Evolutionary conservation across 2,888 invertebrate species (phyloP).

Genomic region (Pelosia muscerda): DNA sequence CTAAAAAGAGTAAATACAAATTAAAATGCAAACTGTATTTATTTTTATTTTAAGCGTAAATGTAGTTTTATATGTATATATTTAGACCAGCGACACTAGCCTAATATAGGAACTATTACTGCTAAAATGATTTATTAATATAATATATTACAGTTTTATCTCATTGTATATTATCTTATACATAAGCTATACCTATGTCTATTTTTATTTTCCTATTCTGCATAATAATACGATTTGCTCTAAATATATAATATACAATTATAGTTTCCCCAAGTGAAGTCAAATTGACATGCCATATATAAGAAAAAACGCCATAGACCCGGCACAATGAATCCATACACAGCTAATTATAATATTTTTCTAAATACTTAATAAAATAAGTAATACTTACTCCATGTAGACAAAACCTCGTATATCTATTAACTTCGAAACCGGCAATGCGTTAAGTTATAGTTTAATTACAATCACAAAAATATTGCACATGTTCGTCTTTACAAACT

Average conservation of each 20-base stretch:
- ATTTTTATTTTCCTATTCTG: too few relatives aligned
- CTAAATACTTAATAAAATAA: background rate
- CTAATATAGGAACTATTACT: background rate
- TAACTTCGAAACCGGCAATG: background rate
- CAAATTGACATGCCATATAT: too few relatives aligned
- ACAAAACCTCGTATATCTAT: background rate
- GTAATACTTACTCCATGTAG: background rate
- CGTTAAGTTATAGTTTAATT: background rate
- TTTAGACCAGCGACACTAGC: constrained; percentile 1
- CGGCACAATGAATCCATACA: too few relatives aligned
- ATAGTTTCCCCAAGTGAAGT: too few relatives aligned
- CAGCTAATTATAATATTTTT: too few relatives aligned
- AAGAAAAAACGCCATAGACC: too few relatives aligned
- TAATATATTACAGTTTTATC: background rate
- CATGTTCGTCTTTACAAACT: background rate
- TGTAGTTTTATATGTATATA: background rate
- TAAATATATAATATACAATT: too few relatives aligned
- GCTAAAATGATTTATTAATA: background rate
- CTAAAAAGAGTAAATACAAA: background rate
- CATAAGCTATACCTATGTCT: too few relatives aligned
- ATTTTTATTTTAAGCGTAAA: background rate
- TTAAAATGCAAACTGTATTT: background rate
- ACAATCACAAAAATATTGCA: background rate
- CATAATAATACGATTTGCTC: too few relatives aligned
- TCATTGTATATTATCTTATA: too few relatives aligned